Evolutionary conservation across 2,888 invertebrate genomes (phyloP).

Genomic region (Polymixis flavicincta): DNA sequence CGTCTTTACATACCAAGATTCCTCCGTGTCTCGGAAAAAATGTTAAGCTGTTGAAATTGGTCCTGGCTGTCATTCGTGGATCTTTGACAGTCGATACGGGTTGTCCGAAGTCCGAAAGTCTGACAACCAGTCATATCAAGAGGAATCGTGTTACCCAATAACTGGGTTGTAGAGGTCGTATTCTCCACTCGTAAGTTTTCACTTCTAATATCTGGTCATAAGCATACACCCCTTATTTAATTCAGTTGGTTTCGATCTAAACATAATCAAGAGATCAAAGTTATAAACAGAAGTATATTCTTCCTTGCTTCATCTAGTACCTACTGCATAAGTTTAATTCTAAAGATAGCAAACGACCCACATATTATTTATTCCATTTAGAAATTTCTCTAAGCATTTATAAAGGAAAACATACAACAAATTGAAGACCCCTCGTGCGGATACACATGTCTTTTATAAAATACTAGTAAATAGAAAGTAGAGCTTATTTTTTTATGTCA

Average conservation of each 20-base stretch:
- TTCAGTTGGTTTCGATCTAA: not conserved
- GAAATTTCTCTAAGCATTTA: conserved; percentile 3
- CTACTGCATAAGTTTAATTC: conserved; percentile 4
- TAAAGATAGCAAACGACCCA: not conserved
- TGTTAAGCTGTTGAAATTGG: too few species aligned
- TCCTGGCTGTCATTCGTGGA: too few species aligned
- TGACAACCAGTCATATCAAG: too few species aligned
- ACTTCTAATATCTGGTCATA: not conserved
- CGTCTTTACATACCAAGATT: too few species aligned
- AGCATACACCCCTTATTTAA: not conserved
- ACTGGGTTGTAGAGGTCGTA: too few species aligned
- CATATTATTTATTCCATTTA: not conserved
- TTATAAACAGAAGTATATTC: not conserved
- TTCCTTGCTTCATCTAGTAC: not conserved
- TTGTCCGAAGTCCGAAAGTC: too few species aligned
- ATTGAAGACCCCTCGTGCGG: conserved; percentile 8
- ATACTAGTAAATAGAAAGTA: not conserved
- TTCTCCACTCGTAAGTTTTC: not conserved
- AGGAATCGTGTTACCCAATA: too few species aligned
- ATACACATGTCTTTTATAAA: conserved; percentile 24
- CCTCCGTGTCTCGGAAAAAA: too few species aligned
- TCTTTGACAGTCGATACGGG: too few species aligned
- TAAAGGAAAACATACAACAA: not conserved
- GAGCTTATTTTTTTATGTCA: not conserved
- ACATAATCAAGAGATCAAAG: not conserved